phyloP scores from a whole-genome alignment of 2,888 invertebrate genomes.

The Cetonia aurata region DNA sequence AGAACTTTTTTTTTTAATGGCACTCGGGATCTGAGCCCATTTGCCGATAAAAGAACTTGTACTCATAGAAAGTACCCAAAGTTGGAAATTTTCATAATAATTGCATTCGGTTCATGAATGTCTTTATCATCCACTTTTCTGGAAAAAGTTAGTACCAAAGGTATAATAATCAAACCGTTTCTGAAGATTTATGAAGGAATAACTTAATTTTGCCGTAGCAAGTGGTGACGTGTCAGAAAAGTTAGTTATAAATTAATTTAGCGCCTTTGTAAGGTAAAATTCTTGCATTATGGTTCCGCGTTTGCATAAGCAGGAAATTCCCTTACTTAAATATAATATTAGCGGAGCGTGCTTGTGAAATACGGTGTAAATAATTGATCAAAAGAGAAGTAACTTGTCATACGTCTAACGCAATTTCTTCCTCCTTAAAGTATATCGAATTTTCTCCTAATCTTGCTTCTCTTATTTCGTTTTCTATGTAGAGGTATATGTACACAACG shows the following conservation, averaged over 20 bases:
- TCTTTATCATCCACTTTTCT: too few relatives aligned
- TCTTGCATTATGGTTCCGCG: background rate
- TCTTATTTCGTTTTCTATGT: background rate
- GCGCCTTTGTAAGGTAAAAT: background rate
- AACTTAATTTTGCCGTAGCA: background rate
- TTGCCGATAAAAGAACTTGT: too few relatives aligned
- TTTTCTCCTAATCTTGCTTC: background rate
- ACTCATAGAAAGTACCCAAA: too few relatives aligned
- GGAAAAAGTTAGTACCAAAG: too few relatives aligned
- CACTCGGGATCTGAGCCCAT: too few relatives aligned
- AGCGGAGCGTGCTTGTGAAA: background rate
- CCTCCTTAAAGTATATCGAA: too few relatives aligned
- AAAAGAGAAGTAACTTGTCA: conserved; percentile 11
- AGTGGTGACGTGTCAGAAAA: background rate
- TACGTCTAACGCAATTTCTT: background rate
- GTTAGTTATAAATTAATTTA: conserved; percentile 10
- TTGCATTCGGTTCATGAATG: too few relatives aligned
- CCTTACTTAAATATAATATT: conserved; percentile 8
- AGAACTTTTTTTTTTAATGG: too few relatives aligned
- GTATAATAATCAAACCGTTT: too few relatives aligned
- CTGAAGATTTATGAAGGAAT: too few relatives aligned
- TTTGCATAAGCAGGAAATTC: background rate
- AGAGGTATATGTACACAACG: too few relatives aligned
- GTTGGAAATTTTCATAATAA: too few relatives aligned
- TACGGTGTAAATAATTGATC: conserved; percentile 11